These are phyloP conservation scores for Bombus ignitus DNA, from an alignment of 1,140 invertebrate genomes.

Conservation along the genomic window DNA sequence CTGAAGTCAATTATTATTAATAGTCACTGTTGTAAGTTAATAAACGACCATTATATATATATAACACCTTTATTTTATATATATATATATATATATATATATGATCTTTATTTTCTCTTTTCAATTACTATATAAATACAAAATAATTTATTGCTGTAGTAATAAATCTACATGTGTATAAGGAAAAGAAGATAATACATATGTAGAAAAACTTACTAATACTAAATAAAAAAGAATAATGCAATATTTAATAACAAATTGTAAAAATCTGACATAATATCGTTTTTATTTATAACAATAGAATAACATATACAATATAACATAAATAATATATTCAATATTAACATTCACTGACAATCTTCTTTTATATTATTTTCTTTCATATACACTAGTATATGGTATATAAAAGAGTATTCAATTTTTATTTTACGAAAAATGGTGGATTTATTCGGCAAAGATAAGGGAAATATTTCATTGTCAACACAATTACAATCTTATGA, in stretches of 20 bases:
- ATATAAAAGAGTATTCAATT: not conserved
- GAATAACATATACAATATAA: not conserved
- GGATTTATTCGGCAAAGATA: constrained; percentile 53
- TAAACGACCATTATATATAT: not conserved
- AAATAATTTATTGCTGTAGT: too few species aligned
- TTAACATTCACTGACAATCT: too few species aligned
- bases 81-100: not conserved
- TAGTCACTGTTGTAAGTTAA: not conserved
- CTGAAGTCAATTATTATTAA: not conserved
- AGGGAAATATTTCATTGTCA: constrained; percentile 69
- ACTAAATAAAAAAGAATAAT: not conserved
- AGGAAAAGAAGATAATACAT: too few species aligned
- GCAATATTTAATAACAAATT: not conserved
- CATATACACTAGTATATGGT: too few species aligned
- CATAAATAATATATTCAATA: not conserved
- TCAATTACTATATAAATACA: too few species aligned
- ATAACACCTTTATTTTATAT: not conserved
- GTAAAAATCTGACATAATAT: not conserved
- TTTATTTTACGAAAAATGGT: constrained; percentile 47
- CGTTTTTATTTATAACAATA: not conserved
- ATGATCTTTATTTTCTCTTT: too few species aligned
- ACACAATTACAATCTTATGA: constrained; percentile 65
- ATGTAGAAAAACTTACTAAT: not conserved
- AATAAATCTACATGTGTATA: too few species aligned
- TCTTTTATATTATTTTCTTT: too few species aligned